Base-by-base conservation (phyloP, 1,140 invertebrate species). In the Camponotus vicinus region DNA sequence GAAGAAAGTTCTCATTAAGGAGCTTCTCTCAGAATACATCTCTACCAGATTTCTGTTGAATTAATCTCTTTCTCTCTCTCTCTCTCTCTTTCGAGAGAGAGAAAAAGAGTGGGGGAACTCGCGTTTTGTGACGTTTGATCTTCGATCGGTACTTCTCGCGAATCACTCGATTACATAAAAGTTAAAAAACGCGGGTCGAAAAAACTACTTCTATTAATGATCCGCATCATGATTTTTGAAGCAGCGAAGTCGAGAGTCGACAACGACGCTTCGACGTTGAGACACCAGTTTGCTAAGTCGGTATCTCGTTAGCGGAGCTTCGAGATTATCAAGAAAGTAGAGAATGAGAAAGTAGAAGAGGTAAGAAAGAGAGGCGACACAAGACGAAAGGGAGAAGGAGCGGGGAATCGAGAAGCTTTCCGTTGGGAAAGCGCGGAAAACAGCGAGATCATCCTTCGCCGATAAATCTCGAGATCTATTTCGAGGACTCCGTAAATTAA, bases 401-500 rank as follows among this genome's bases (percentile, higher is more conserved):
- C 52, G 34, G 69, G 70, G 21, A 70, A 37, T 61, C 73, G 57
- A 73, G 64, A 87, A 78, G 3, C 55, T 70, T 83, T 55, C 61
- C 64, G 66, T 11, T 4, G 27, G 49, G 18, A 63, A 21, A 52
- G 73, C 32, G 59, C 63, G 61, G 55, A 55, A 86, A 79, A 83
- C 69, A 82, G 57, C 49, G 88, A 42, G 85, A 82, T 90, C 88
- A 88, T 90, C 82, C 86, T 88, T 80, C 40, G 83, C 67, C 91
- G 90, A 92, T 91, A 89, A 92, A 89, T 92, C 87, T 92, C 61
- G 57, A 77, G 86, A 92, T 92, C 90, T 89, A 91, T 92, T 92
- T 92, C 88, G 78, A 86, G 87, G 90, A 91, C 59, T 61, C 83
- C 88, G 87, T 86, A 92, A 93, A 92, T 93, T 93, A 93, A 92